Percentiles rank a stretch among this genome's conserved stretches.
These are phyloP conservation scores for Berghia stephanieae DNA, from an alignment of 1,140 invertebrate genomes.

Conservation along the genomic window DNA sequence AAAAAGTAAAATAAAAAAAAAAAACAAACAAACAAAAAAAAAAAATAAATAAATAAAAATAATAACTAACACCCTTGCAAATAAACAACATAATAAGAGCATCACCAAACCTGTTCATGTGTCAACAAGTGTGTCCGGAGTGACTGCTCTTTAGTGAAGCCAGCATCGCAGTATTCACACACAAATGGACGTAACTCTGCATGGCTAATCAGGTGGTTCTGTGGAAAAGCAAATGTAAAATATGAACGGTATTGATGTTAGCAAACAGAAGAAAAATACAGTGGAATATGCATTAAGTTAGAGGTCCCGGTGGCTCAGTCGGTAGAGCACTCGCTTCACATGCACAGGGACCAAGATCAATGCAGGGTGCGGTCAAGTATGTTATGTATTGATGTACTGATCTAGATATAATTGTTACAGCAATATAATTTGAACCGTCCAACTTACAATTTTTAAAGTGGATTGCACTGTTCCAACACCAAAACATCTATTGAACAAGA, in stretches of 20 bases:
- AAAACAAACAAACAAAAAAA: not conserved
- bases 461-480: not conserved
- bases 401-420: no score
- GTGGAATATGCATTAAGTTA: no score
- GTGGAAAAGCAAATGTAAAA: not conserved
- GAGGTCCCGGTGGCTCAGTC: no score
- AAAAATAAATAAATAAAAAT: not conserved
- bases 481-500: not conserved
- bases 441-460: no score
- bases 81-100: no score
- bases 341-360: no score
- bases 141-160: slow-evolving; percentile 60
- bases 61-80: not conserved
- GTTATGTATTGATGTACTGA: no score
- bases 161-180: slow-evolving; percentile 85
- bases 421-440: no score
- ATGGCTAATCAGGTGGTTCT: slow-evolving; percentile 92
- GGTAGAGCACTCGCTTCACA: no score
- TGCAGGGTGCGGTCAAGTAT: no score
- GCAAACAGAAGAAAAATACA: no score
- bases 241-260: not conserved
- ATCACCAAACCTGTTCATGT: slow-evolving; percentile 56
- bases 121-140: slow-evolving; percentile 58
- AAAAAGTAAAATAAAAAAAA: not conserved
- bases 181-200: slow-evolving; percentile 95